phyloP scores from a whole-genome alignment of 2,888 invertebrate species.

The Tiphia femorata region DNA sequence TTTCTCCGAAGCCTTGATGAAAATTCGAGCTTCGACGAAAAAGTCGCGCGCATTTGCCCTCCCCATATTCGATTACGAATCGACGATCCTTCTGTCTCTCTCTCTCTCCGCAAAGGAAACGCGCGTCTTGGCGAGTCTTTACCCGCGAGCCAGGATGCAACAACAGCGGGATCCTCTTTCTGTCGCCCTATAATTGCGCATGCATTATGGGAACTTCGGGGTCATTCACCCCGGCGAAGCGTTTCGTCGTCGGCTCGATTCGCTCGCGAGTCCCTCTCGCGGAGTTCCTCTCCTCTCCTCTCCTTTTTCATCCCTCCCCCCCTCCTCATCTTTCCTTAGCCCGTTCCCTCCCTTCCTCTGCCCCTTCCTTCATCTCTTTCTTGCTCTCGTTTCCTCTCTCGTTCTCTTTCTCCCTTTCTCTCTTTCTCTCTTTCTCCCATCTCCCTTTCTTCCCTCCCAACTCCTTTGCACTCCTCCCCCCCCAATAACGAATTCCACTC shows the following conservation, averaged over 20 bases:
- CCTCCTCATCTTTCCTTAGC: background rate
- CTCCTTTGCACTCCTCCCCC: slow-evolving; percentile 10
- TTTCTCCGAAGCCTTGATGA: too few species aligned
- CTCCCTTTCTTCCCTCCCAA: background rate
- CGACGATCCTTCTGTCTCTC: too few species aligned
- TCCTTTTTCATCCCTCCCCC: slow-evolving; percentile 7
- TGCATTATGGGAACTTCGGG: slow-evolving; percentile 30
- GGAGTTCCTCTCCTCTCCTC: slow-evolving; percentile 16
- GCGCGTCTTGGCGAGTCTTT: too few species aligned
- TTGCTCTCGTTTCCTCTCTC: background rate
- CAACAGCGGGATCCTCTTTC: slow-evolving; percentile 24
- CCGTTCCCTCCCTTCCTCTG: background rate
- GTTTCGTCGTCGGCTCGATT: slow-evolving; percentile 25
- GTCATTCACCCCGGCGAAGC: slow-evolving; percentile 30
- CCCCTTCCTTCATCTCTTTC: background rate
- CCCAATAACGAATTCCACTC: slow-evolving; percentile 26
- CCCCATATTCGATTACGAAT: too few species aligned
- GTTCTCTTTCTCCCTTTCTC: slow-evolving; percentile 9
- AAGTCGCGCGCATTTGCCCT: too few species aligned
- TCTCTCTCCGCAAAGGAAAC: background rate
- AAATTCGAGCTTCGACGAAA: too few species aligned
- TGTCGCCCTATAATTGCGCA: slow-evolving; percentile 25
- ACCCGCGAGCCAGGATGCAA: slow-evolving; percentile 8
- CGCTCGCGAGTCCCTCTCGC: slow-evolving; percentile 19
- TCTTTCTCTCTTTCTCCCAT: background rate